A percentile compares a stretch with the other conserved stretches of the same genome.
These are phyloP conservation scores for Lepidurus arcticus DNA, from an alignment of 1,140 invertebrate species.

Conservation along the genomic window DNA sequence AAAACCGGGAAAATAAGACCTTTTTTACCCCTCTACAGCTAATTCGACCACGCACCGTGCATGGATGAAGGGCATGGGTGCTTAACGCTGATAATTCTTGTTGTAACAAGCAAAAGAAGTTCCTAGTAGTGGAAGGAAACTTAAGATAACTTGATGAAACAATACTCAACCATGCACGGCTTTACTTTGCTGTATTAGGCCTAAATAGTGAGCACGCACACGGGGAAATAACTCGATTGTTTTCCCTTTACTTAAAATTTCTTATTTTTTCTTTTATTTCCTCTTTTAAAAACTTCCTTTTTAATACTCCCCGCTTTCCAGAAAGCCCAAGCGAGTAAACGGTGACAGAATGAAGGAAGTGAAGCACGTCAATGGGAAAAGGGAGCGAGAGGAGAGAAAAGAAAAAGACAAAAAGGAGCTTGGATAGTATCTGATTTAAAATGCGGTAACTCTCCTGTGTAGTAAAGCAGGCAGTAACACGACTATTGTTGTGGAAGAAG, in stretches of 20 bases:
- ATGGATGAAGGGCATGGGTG: neutral
- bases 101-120: neutral
- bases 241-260: no score
- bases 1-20: neutral
- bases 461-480: neutral
- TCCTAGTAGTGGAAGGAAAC: slow-evolving; percentile 1
- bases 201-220: neutral
- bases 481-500: neutral
- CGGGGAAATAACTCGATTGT: neutral
- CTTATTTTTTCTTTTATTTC: neutral
- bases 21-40: neutral
- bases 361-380: neutral
- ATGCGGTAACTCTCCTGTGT: neutral
- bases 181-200: slow-evolving; percentile 6
- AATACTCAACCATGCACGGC: neutral
- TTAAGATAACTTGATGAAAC: neutral
- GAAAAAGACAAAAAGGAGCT: neutral
- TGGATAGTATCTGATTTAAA: neutral
- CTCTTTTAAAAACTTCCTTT: neutral
- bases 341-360: neutral
- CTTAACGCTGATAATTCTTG: neutral
- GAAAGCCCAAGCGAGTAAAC: neutral
- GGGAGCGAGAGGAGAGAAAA: neutral
- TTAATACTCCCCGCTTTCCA: neutral
- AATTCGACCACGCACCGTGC: neutral